Percentiles rank a stretch among this genome's conserved stretches.
phyloP scores from a whole-genome alignment of 1,140 invertebrate genomes.

The Pectinophora gossypiella region DNA sequence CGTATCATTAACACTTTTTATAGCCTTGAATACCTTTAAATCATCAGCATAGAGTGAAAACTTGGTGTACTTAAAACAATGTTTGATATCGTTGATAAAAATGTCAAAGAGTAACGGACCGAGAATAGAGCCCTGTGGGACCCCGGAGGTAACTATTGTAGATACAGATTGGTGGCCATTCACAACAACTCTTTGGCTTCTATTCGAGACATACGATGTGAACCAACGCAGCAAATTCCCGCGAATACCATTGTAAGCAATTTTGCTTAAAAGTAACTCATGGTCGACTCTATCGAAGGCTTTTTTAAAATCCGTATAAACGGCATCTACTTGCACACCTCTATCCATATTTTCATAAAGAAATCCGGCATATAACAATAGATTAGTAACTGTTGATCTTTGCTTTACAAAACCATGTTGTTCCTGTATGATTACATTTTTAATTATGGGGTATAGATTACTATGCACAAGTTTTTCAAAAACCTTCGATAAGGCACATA shows the following conservation, averaged over 20 bases:
- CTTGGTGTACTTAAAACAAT: neutral
- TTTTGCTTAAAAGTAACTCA: constrained; percentile 1
- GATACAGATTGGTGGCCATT: neutral
- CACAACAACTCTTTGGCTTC: neutral
- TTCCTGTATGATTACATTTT: constrained; percentile 50
- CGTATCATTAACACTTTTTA: neutral
- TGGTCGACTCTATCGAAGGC: constrained; percentile 8
- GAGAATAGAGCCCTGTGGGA: constrained; percentile 8
- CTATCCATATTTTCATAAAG: constrained; percentile 4
- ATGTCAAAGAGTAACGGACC: constrained; percentile 4
- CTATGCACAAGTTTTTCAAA: constrained; percentile 48
- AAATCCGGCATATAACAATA: neutral
- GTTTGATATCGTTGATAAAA: constrained; percentile 3
- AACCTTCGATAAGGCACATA: neutral
- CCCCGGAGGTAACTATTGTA: neutral
- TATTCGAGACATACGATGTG: constrained; percentile 4
- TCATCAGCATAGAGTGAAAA: constrained; percentile 4
- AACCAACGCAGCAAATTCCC: constrained; percentile 9
- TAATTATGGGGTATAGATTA: constrained; percentile 64
- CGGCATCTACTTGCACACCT: neutral
- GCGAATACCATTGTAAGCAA: constrained; percentile 7
- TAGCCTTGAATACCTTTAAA: neutral
- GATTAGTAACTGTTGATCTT: constrained; percentile 4
- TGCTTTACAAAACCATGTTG: constrained; percentile 6
- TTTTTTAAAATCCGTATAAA: constrained; percentile 9